Percentiles rank a stretch among this genome's conserved stretches.
These are phyloP conservation scores for Listronotus oregonensis DNA, from an alignment of 1,140 invertebrate species.

Conservation along the genomic window DNA sequence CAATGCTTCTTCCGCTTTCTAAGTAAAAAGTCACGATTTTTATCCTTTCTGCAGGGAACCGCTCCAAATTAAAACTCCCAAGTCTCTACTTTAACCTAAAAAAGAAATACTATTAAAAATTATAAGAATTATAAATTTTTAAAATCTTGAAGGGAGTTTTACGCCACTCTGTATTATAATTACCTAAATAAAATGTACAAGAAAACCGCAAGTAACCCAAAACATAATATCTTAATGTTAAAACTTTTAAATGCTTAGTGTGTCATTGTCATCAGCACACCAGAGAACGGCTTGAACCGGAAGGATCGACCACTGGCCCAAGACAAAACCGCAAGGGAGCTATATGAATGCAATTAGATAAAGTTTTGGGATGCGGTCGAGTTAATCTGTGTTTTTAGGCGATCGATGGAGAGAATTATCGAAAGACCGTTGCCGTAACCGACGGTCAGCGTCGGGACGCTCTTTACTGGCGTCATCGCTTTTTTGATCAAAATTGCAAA, in stretches of 20 bases:
- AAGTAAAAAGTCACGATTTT: too few species aligned
- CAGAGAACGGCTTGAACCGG: not conserved
- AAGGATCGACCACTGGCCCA: conserved; percentile 13
- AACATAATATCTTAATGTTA: not conserved
- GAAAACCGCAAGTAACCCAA: too few species aligned
- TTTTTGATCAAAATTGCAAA: not conserved
- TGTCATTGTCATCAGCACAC: not conserved
- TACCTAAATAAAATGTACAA: too few species aligned
- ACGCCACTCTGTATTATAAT: too few species aligned
- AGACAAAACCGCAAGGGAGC: conserved; percentile 48
- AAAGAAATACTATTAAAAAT: too few species aligned
- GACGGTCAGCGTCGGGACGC: conserved; percentile 20
- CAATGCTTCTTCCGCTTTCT: too few species aligned
- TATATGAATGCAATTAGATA: conserved; percentile 51
- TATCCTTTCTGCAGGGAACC: too few species aligned
- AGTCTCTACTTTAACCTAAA: too few species aligned
- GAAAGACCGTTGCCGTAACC: conserved; percentile 37
- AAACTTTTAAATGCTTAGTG: too few species aligned
- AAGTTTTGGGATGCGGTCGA: conserved; percentile 49
- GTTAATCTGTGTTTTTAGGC: conserved; percentile 45
- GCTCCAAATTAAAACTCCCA: too few species aligned
- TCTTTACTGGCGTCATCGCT: not conserved
- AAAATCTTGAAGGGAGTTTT: too few species aligned
- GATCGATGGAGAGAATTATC: conserved; percentile 42
- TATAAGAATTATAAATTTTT: too few species aligned